These are phyloP conservation scores for Ischnura elegans DNA, from an alignment of 2,888 invertebrate species.

Conservation along the genomic window DNA sequence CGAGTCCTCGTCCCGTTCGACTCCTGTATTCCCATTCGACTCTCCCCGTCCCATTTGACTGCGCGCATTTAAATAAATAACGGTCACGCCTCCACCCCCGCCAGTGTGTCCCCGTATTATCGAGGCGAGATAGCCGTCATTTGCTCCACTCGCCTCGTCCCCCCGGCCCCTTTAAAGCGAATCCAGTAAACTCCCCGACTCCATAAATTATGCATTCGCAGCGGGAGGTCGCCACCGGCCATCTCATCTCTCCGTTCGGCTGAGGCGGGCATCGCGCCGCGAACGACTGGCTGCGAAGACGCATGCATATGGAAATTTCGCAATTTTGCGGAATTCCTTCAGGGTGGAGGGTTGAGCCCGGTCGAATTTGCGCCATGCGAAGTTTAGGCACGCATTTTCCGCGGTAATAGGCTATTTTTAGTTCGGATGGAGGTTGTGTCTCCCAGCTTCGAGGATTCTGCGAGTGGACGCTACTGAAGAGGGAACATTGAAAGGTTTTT, in stretches of 20 bases:
- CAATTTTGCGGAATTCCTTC: conserved; percentile 51
- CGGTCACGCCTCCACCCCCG: neutral
- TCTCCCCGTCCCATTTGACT: neutral
- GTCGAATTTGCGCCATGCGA: neutral
- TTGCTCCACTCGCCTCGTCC: neutral
- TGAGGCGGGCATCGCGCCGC: neutral
- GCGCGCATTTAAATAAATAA: conserved; percentile 63
- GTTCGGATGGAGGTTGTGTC: neutral
- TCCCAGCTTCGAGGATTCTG: too few species aligned
- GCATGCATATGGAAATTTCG: conserved; percentile 64
- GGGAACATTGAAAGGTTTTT: too few species aligned
- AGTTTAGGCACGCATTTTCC: conserved; percentile 36
- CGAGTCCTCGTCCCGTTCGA: neutral
- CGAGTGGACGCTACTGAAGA: too few species aligned
- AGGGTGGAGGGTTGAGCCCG: neutral
- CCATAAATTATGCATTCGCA: conserved; percentile 67
- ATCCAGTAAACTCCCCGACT: conserved; percentile 57
- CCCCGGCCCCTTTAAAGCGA: conserved; percentile 54
- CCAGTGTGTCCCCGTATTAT: neutral
- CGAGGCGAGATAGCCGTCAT: too few species aligned
- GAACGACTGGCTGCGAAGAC: neutral
- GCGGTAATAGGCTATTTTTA: neutral
- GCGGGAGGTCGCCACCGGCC: neutral
- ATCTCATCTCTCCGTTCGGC: neutral
- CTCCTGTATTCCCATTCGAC: neutral